Base-by-base conservation (phyloP, 2,888 invertebrate genomes). In the Rhopalosiphum nymphaeae region DNA sequence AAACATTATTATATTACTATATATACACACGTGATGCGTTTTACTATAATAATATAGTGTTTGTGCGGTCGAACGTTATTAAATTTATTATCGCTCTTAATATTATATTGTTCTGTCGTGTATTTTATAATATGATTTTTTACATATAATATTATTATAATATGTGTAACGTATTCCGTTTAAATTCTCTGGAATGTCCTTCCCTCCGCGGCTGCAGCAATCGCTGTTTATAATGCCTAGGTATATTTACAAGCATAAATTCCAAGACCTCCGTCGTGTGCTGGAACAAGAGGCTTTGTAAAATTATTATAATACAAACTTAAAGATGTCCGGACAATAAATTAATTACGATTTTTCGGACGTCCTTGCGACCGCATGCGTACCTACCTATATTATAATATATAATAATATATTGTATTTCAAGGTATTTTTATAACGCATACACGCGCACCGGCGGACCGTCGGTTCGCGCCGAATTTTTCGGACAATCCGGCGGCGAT, bases 261-360 rank as follows among this genome's bases (percentile, higher is more conserved):
- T 78, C 78, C 36, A 78, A 9, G 21, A 21, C 67, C 67, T 67
- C 67, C n/a, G 49, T 11, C 49, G 36, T 78, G 36, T 78, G 36
- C 2, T 26, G 26, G 9, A 10, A 91, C 16, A 44, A 85, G 25
- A 44, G 26, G 7, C 44, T 26, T 85, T 26, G 44, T 85, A 86
- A 86, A 46, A 86, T 86, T 46, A 86, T 86, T 86, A 49, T 25
- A 36, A 36, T 78, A 36, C 21, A 78, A 21, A 78, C 5, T n/a
- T 21, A 9, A 16, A 67, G 67, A 36, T 36, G 36, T 3, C 36
- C 26, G 25, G 46, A 29, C 56, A 53, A 89, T 93, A 93, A 93
- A 93, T 93, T 89, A 93, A 93, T 93, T 93, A 90, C 93, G 46
- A 90, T 89, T 57, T 29, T 78, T 78, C 46, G 85, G 85, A 89